Percentiles rank a stretch among this genome's conserved stretches.
Evolutionary conservation across 2,888 invertebrate genomes (phyloP).

Genomic region (Spisula solida): DNA sequence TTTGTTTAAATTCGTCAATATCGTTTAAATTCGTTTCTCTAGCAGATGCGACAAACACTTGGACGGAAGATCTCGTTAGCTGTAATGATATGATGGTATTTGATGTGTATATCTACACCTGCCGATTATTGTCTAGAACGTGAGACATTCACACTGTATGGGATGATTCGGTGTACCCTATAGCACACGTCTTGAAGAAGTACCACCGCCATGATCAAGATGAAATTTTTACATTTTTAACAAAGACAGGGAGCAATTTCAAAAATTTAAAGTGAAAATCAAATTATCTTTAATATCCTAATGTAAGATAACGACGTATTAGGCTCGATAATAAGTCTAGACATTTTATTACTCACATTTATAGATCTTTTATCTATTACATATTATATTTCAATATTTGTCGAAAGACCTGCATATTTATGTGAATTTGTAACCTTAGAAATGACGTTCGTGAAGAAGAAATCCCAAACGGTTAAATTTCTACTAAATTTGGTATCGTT

Average conservation of each 20-base stretch:
- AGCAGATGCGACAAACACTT: slow-evolving; percentile 17
- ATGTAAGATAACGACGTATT: slow-evolving; percentile 4
- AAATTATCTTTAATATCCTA: slow-evolving; percentile 20
- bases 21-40: slow-evolving; percentile 4
- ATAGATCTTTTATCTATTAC: background rate
- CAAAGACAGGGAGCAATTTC: background rate
- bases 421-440: background rate
- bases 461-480: background rate
- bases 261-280: slow-evolving; percentile 27
- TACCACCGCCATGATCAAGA: background rate
- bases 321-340: slow-evolving; percentile 5
- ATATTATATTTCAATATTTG: slow-evolving; percentile 20
- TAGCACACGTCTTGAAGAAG: background rate
- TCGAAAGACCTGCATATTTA: background rate
- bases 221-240: background rate
- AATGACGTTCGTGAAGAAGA: background rate
- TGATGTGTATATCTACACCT: background rate
- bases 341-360: slow-evolving; percentile 19
- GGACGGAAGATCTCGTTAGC: background rate
- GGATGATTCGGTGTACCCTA: background rate
- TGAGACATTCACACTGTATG: background rate
- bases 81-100: background rate
- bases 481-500: slow-evolving; percentile 56
- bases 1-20: slow-evolving; percentile 26
- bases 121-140: background rate